Conservation (phyloP, 2,797 vertebrate species). For the Octomys mimax region DNA sequence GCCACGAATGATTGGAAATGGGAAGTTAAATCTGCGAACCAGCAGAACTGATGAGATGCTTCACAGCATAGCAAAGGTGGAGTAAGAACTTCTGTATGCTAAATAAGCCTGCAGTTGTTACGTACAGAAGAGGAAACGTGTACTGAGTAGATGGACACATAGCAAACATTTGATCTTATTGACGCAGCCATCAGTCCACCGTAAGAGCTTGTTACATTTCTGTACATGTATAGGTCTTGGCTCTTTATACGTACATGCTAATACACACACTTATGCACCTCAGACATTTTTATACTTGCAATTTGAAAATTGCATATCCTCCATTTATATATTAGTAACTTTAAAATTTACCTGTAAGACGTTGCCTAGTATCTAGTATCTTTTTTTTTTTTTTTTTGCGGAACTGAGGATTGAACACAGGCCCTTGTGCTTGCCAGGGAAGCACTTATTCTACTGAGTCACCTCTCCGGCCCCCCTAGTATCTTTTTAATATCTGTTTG, state of each 20-base stretch:
- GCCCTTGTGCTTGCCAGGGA: too few species aligned
- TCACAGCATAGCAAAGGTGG: conserved; percentile 59
- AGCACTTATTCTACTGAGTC: too few species aligned
- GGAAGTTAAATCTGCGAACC: conserved; percentile 76
- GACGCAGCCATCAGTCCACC: not conserved
- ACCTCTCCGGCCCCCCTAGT: not conserved
- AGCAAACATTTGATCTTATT: not conserved
- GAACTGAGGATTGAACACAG: too few species aligned
- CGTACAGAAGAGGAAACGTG: not conserved
- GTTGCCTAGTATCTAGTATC: not conserved
- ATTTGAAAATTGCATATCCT: conserved; percentile 34
- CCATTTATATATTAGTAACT: not conserved
- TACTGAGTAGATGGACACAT: not conserved
- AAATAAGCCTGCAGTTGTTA: conserved; percentile 1
- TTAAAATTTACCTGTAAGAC: conserved; percentile 23
- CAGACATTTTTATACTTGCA: conserved; percentile 28
- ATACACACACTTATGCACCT: not conserved
- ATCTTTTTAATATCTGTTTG: not conserved
- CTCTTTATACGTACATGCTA: conserved; percentile 11
- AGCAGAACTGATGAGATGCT: conserved; percentile 79
- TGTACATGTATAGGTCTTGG: not conserved
- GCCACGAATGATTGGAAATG: conserved; percentile 76
- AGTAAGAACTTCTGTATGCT: conserved; percentile 44
- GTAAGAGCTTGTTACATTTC: not conserved
- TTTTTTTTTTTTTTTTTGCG: too few species aligned